phyloP scores from a whole-genome alignment of 2,888 invertebrate species.

The Leptopilina syphax region DNA sequence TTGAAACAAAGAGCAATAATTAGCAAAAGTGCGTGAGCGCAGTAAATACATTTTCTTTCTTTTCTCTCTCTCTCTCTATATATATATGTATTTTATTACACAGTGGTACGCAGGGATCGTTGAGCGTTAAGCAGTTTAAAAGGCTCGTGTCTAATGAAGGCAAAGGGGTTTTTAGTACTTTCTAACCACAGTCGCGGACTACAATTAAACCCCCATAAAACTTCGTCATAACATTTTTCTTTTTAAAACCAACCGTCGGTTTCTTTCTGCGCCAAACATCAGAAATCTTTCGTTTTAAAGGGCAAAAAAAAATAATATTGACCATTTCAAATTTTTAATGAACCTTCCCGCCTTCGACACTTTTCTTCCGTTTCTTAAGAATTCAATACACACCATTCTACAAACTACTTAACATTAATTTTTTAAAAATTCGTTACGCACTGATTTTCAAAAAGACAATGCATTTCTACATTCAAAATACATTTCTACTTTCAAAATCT shows the following conservation, averaged over 20 bases:
- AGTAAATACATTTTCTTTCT: neutral
- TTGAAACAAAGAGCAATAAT: no score
- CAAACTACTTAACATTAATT: no score
- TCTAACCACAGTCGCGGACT: constrained; percentile 73
- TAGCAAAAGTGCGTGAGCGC: constrained; percentile 27
- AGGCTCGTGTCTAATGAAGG: constrained; percentile 37
- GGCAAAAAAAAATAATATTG: neutral
- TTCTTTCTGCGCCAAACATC: neutral
- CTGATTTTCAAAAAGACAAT: no score
- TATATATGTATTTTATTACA: constrained; percentile 19
- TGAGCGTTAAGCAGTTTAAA: constrained; percentile 38
- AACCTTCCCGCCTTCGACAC: constrained; percentile 27
- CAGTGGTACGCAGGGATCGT: constrained; percentile 22
- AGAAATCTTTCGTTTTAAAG: neutral
- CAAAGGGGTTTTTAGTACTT: constrained; percentile 68
- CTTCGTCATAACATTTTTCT: constrained; percentile 65
- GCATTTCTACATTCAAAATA: no score
- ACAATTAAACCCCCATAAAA: constrained; percentile 75
- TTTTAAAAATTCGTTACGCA: no score
- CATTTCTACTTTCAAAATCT: no score
- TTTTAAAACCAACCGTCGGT: constrained; percentile 58
- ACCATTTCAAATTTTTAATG: constrained; percentile 25
- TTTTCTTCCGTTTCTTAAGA: constrained; percentile 8
- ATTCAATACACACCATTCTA: neutral
- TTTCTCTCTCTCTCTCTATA: no score